Percentiles rank a stretch among this genome's conserved stretches.
These are phyloP conservation scores for Didymodactylos carnosus DNA, from an alignment of 2,888 invertebrate species.

Conservation along the genomic window DNA sequence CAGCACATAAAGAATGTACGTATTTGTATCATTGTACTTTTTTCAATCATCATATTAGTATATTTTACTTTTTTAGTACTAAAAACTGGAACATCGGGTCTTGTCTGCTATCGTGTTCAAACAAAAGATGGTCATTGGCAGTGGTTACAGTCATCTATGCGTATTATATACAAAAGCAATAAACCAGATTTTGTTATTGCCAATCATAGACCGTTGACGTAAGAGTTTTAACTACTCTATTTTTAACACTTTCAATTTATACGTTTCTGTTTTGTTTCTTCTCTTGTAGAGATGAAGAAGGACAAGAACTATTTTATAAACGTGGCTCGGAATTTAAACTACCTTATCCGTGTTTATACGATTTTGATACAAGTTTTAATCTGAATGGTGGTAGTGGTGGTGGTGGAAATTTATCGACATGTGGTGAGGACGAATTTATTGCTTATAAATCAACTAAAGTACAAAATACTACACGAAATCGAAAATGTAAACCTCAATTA, in stretches of 20 bases:
- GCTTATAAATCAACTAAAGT: too few relatives aligned
- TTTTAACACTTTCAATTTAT: background rate
- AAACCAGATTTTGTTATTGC: conserved; percentile 97
- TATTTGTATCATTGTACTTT: too few relatives aligned
- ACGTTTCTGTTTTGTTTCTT: background rate
- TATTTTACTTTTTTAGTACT: conserved; percentile 49
- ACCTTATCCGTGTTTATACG: conserved; percentile 50
- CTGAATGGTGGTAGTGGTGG: too few relatives aligned
- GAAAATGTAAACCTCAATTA: too few relatives aligned
- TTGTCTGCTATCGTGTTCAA: conserved; percentile 93
- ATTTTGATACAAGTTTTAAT: conserved; percentile 37
- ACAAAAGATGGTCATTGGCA: conserved; percentile 76
- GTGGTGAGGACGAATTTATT: too few relatives aligned
- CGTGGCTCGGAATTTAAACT: conserved; percentile 97
- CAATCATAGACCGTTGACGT: conserved; percentile 94
- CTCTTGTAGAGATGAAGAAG: conserved; percentile 76
- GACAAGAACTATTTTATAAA: conserved; percentile 81
- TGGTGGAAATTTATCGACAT: too few relatives aligned
- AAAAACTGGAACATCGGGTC: conserved; percentile 93
- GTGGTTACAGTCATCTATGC: conserved; percentile 89
- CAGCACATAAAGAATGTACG: conserved; percentile 97
- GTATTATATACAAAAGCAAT: conserved; percentile 93
- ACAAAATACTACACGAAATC: too few relatives aligned
- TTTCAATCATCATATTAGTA: conserved; percentile 12
- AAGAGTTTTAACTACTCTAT: conserved; percentile 36